Percentiles rank a stretch among this genome's conserved stretches.
phyloP scores from a whole-genome alignment of 2,888 invertebrate species.

The Orchesellides sinensis region DNA sequence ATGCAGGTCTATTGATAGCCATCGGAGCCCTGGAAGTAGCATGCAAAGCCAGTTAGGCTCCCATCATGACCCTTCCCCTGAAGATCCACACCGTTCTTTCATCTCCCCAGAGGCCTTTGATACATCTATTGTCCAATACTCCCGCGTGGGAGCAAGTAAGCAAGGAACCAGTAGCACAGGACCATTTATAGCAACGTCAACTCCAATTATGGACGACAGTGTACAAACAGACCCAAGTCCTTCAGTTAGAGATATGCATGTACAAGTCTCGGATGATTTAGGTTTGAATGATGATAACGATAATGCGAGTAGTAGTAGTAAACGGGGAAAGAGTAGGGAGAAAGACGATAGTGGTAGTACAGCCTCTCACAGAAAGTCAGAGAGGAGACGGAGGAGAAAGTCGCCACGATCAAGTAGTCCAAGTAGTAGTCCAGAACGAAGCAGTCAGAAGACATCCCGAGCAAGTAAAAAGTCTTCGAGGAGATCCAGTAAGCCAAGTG shows the following conservation, averaged over 20 bases:
- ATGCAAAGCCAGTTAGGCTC: conserved; percentile 65
- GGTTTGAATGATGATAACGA: conserved; percentile 20
- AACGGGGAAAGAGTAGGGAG: background rate
- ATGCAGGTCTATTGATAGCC: conserved; percentile 67
- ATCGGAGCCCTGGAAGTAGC: conserved; percentile 64
- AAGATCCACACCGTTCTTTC: conserved; percentile 64
- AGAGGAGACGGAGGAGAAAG: conserved; percentile 58
- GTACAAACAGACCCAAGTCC: conserved; percentile 69
- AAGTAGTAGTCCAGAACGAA: conserved; percentile 47
- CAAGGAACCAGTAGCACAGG: conserved; percentile 19
- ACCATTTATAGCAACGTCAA: conserved; percentile 63
- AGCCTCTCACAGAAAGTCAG: conserved; percentile 57
- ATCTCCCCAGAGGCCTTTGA: conserved; percentile 70
- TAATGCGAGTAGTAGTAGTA: background rate
- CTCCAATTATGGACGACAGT: conserved; percentile 68
- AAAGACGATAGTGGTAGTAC: conserved; percentile 29
- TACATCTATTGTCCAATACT: conserved; percentile 46
- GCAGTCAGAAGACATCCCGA: conserved; percentile 32
- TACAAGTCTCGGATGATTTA: conserved; percentile 65
- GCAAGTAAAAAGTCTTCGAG: conserved; percentile 60
- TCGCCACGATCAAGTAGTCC: conserved; percentile 30
- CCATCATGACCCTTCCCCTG: conserved; percentile 69
- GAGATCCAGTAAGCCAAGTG: conserved; percentile 50
- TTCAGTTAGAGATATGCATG: conserved; percentile 67
- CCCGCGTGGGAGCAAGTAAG: conserved; percentile 1